Base-by-base conservation (phyloP, 2,888 invertebrate species). In the Cephus rjabovi region DNA sequence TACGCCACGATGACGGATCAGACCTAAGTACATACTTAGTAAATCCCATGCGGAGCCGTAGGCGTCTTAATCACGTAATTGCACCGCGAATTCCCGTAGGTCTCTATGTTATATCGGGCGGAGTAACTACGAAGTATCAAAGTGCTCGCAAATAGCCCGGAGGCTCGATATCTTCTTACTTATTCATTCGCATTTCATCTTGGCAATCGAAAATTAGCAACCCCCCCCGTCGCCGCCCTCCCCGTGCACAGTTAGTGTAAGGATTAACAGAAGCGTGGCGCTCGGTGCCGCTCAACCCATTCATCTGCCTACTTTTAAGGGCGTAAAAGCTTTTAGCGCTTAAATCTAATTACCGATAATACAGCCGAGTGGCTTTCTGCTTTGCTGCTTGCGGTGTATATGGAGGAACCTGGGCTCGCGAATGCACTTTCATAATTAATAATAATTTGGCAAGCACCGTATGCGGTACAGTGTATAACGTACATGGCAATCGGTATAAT, bases 11-110 rank as follows among this genome's bases (percentile, higher is more conserved):
- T 15, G 15, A 40, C 85, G 86, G 86, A 89, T 89, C 89, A 89
- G 90, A 86, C 87, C 89, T 90, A 89, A 90, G 90, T 90, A 90
- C 88, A 89, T 90, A 89, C 90, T 90, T 90, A 89, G 88, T 84
- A 86, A 86, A 88, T 86, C 87, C 88, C 85, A 82, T 86, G 86
- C 86, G 82, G 81, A 84, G 88, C 90, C 89, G 82, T 86, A 87
- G 89, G 90, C 90, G 88, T 88, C 89, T 88, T 89, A 90, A 89
- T 90, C 87, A 88, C 86, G 90, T 91, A 91, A 91, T 91, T 91
- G 91, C 89, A 40, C 90, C 87, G 90, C 87, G 87, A 89, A 90
- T 90, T 90, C 89, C 89, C 83, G 83, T 79, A 79, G 84, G 80
- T 74, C 23, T 30, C 34, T 30, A 34, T 6, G 71, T 12, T 71